phyloP scores from a whole-genome alignment of 2,888 invertebrate genomes.

The Acronicta aceris region DNA sequence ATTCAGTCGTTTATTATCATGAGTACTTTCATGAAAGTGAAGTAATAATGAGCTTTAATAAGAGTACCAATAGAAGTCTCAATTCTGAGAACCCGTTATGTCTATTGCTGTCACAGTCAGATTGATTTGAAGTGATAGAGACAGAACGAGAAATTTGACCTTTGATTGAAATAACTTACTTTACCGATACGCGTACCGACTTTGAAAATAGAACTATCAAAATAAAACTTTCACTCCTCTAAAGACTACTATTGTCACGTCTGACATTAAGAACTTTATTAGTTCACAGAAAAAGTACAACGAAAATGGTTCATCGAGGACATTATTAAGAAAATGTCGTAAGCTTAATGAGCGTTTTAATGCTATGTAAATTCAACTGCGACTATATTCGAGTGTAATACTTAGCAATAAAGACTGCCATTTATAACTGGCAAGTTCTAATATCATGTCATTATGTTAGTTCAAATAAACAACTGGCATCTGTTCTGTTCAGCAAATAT shows the following conservation, averaged over 20 bases:
- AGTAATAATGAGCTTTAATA: too few species aligned
- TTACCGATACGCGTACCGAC: too few species aligned
- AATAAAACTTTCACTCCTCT: too few species aligned
- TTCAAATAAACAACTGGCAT: constrained; percentile 34
- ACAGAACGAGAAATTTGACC: too few species aligned
- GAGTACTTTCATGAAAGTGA: too few species aligned
- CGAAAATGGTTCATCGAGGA: constrained; percentile 39
- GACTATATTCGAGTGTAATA: constrained; percentile 32
- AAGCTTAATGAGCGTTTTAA: constrained; percentile 47
- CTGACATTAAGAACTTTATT: constrained; percentile 35
- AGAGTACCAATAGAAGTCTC: too few species aligned
- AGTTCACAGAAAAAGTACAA: constrained; percentile 32
- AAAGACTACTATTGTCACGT: constrained; percentile 28
- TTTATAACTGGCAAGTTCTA: constrained; percentile 45
- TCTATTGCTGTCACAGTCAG: too few species aligned
- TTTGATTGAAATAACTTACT: too few species aligned
- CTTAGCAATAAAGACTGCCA: constrained; percentile 41
- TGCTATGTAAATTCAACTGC: constrained; percentile 45
- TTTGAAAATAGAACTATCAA: too few species aligned
- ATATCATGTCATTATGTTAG: constrained; percentile 44
- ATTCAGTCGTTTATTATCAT: too few species aligned
- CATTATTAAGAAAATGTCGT: constrained; percentile 47
- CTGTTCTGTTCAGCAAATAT: constrained; percentile 37
- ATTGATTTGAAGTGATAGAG: too few species aligned
- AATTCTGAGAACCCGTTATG: too few species aligned